These are phyloP conservation scores for Sthenelais limicola DNA, from an alignment of 2,888 invertebrate genomes.

Conservation along the genomic window DNA sequence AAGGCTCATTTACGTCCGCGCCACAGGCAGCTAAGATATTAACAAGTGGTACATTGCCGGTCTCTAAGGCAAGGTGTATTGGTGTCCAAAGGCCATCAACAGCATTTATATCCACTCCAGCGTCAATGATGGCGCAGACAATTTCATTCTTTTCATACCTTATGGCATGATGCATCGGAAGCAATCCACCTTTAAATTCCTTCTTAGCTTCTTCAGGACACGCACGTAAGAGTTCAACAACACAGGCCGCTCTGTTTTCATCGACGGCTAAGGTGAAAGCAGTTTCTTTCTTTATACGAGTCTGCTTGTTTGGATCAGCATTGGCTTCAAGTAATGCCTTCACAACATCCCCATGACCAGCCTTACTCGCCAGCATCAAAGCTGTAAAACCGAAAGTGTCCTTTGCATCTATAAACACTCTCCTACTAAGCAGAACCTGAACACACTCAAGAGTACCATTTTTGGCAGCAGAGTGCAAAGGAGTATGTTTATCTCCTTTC, in stretches of 20 bases:
- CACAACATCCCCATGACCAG: conserved; percentile 63
- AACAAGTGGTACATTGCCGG: conserved; percentile 4
- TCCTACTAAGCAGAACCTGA: conserved; percentile 8
- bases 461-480: conserved; percentile 7
- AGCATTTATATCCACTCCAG: background rate
- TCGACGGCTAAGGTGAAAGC: conserved; percentile 16
- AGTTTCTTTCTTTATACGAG: conserved; percentile 1
- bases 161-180: conserved; percentile 23
- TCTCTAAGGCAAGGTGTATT: conserved; percentile 25
- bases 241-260: background rate
- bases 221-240: background rate
- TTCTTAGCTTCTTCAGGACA: background rate
- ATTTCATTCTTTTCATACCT: conserved; percentile 5
- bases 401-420: background rate
- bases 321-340: conserved; percentile 65
- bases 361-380: conserved; percentile 67
- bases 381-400: conserved; percentile 55
- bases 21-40: conserved; percentile 23
- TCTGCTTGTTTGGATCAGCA: conserved; percentile 59
- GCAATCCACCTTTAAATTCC: conserved; percentile 3
- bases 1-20: conserved; percentile 9
- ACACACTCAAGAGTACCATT: background rate
- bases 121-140: conserved; percentile 19
- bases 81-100: conserved; percentile 28
- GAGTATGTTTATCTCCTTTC: conserved; percentile 17